Conservation (phyloP, 2,888 invertebrate genomes). For the Neuroscelio doddi region DNA sequence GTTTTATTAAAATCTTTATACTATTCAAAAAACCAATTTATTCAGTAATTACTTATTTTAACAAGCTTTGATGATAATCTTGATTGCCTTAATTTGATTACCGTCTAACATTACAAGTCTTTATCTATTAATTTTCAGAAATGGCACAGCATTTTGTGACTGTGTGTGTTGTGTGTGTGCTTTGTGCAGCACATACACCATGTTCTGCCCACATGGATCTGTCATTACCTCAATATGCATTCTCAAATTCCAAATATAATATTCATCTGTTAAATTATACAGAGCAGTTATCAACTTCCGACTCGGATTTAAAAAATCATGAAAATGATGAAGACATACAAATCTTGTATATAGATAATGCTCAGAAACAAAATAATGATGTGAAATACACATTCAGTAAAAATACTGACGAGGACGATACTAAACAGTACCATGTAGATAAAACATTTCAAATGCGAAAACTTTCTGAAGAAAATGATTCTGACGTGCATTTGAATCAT, state of each 20-base stretch:
- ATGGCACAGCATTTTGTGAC: slow-evolving; percentile 81
- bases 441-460: too few relatives aligned
- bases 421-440: too few relatives aligned
- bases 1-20: too few relatives aligned
- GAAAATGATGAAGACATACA: slow-evolving; percentile 32
- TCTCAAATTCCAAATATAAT: slow-evolving; percentile 11
- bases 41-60: too few relatives aligned
- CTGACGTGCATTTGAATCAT: too few relatives aligned
- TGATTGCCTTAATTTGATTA: too few relatives aligned
- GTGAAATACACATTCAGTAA: neutral
- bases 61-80: too few relatives aligned
- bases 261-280: slow-evolving; percentile 37
- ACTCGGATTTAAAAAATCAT: slow-evolving; percentile 50
- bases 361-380: neutral
- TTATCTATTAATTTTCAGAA: slow-evolving; percentile 34
- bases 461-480: too few relatives aligned
- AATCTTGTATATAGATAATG: slow-evolving; percentile 19
- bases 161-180: slow-evolving; percentile 87
- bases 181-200: slow-evolving; percentile 84
- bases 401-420: neutral
- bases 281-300: slow-evolving; percentile 38
- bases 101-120: too few relatives aligned
- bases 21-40: too few relatives aligned
- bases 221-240: slow-evolving; percentile 30
- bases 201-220: slow-evolving; percentile 81